Evolutionary conservation across 2,888 invertebrate species (phyloP).

Genomic region (Microplitis manilae): DNA sequence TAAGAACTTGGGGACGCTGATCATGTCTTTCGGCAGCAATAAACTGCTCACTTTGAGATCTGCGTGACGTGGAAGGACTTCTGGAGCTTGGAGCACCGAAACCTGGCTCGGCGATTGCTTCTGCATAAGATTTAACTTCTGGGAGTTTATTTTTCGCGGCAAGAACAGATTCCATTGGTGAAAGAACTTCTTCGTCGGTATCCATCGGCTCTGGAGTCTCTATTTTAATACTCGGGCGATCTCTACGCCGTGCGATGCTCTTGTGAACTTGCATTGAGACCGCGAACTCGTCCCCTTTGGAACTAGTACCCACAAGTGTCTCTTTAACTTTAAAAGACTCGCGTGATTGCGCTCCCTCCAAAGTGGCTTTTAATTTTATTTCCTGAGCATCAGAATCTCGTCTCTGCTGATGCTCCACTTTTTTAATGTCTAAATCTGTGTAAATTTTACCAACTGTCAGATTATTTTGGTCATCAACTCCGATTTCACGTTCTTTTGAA

Average conservation of each 20-base stretch:
- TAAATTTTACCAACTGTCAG: constrained; percentile 28
- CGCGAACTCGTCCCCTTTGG: constrained; percentile 18
- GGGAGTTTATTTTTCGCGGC: constrained; percentile 39
- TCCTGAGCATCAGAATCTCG: constrained; percentile 10
- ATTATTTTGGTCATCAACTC: constrained; percentile 33
- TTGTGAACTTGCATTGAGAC: neutral
- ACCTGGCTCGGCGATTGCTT: constrained; percentile 52
- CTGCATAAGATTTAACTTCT: constrained; percentile 56
- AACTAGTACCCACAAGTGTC: constrained; percentile 21
- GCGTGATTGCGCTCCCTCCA: neutral
- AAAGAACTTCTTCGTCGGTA: constrained; percentile 59
- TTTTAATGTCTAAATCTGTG: constrained; percentile 36
- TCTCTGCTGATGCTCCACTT: constrained; percentile 33
- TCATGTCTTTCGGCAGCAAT: constrained; percentile 56
- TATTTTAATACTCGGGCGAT: constrained; percentile 48
- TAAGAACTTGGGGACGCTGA: constrained; percentile 63
- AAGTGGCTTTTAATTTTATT: neutral
- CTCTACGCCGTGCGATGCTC: constrained; percentile 18
- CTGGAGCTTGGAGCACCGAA: constrained; percentile 19
- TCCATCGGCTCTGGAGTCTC: constrained; percentile 60
- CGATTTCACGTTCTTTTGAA: constrained; percentile 32
- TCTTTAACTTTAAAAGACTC: constrained; percentile 15
- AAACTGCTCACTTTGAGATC: constrained; percentile 52
- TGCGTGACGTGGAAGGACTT: constrained; percentile 37
- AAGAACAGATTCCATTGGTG: constrained; percentile 57